phyloP scores from a whole-genome alignment of 1,140 invertebrate species.

The Akabosia matsudoensis region DNA sequence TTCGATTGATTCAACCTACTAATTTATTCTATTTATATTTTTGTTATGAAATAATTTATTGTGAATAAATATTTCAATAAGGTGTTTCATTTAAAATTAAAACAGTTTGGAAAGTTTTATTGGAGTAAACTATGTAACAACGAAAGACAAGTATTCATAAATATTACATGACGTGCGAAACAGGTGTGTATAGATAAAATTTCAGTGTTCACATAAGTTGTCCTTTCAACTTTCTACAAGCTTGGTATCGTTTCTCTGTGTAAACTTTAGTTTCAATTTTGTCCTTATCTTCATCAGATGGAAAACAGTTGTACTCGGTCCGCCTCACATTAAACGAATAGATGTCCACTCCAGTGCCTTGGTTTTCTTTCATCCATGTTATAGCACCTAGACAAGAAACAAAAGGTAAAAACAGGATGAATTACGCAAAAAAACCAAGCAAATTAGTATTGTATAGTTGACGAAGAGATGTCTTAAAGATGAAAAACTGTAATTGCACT shows the following conservation, averaged over 20 bases:
- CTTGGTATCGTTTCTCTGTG: constrained; percentile 24
- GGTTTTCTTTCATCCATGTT: constrained; percentile 11
- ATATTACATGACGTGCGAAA: neutral
- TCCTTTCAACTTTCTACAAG: constrained; percentile 1
- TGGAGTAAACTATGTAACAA: neutral
- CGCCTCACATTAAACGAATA: neutral
- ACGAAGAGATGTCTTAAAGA: neutral
- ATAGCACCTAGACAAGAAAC: constrained; percentile 3
- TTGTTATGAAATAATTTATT: too few species aligned
- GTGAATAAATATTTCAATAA: too few species aligned
- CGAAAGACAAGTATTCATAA: neutral
- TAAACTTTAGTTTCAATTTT: constrained; percentile 27
- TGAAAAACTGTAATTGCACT: neutral
- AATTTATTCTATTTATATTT: too few species aligned
- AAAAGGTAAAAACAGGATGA: too few species aligned
- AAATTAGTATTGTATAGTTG: neutral
- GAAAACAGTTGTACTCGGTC: neutral
- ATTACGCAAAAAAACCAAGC: too few species aligned
- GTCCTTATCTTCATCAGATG: constrained; percentile 17
- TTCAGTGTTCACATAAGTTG: neutral
- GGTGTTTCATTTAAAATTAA: too few species aligned
- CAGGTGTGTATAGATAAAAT: neutral
- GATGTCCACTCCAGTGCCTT: neutral
- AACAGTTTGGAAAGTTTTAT: too few species aligned
- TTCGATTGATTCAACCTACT: too few species aligned